Conservation (phyloP, 2,113 vertebrate species). For the Eurypyga helias region DNA sequence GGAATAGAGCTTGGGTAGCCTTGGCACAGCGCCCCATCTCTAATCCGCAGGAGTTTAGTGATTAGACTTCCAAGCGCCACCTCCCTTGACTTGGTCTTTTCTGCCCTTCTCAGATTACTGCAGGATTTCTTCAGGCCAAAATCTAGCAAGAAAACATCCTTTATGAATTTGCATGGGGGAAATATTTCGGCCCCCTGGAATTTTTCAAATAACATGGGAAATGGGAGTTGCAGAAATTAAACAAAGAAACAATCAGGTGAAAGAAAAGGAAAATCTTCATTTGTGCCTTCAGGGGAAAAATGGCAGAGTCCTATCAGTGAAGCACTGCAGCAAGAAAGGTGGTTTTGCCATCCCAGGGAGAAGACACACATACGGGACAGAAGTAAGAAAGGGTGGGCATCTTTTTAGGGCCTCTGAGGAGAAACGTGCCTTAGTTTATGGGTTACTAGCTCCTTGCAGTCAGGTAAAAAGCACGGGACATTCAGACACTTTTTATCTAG, state of each 20-base stretch:
- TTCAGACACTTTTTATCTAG: neutral
- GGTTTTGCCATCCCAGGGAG: neutral
- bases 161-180: neutral
- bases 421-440: neutral
- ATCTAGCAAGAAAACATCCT: neutral
- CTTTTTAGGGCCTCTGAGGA: neutral
- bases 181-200: neutral
- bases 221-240: neutral
- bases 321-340: neutral
- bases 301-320: neutral
- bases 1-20: constrained; percentile 28
- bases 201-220: neutral
- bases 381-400: neutral
- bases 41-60: constrained; percentile 31
- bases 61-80: constrained; percentile 48
- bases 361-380: neutral
- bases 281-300: neutral
- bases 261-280: neutral
- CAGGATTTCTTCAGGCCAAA: neutral
- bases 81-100: constrained; percentile 50
- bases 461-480: neutral
- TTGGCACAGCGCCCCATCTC: neutral
- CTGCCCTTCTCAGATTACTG: constrained; percentile 22
- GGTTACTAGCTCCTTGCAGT: neutral
- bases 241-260: fast-evolving